Percentiles rank a stretch among this genome's conserved stretches.
These are phyloP conservation scores for Sebastes paucispinis DNA, from an alignment of 2,797 vertebrate genomes.

Conservation along the genomic window DNA sequence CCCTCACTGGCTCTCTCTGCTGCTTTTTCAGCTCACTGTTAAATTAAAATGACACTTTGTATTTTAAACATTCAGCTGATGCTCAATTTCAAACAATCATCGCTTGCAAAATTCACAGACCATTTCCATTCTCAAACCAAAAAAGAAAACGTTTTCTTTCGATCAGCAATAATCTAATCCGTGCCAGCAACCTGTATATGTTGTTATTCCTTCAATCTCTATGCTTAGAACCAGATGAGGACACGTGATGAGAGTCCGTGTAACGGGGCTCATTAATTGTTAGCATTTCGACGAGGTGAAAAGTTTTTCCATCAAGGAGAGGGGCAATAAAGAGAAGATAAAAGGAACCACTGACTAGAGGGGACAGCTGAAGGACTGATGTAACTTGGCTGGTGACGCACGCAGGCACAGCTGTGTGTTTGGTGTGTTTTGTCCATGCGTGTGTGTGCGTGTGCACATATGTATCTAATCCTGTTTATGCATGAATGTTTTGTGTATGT, in stretches of 20 bases:
- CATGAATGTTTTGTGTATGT: background rate
- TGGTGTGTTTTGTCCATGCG: background rate
- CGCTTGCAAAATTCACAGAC: no score
- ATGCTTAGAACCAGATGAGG: background rate
- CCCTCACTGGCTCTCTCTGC: background rate
- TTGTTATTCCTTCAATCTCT: background rate
- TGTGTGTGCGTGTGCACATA: background rate
- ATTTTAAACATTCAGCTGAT: background rate
- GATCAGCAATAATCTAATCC: background rate
- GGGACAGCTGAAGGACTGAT: constrained; percentile 17
- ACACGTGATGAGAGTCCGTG: background rate
- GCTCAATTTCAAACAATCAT: background rate
- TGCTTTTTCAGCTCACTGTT: background rate
- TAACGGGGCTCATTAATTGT: background rate
- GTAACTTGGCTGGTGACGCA: constrained; percentile 21
- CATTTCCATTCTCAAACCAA: background rate
- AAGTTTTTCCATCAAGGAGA: background rate
- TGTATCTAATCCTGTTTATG: background rate
- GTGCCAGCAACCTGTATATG: background rate
- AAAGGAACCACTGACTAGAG: constrained; percentile 19
- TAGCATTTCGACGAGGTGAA: constrained; percentile 1
- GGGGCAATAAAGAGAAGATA: background rate
- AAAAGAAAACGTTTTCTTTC: no score
- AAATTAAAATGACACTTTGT: background rate
- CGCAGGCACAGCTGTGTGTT: constrained; percentile 11